Conservation (phyloP, 2,888 invertebrate genomes). For the Magallana nippona region DNA sequence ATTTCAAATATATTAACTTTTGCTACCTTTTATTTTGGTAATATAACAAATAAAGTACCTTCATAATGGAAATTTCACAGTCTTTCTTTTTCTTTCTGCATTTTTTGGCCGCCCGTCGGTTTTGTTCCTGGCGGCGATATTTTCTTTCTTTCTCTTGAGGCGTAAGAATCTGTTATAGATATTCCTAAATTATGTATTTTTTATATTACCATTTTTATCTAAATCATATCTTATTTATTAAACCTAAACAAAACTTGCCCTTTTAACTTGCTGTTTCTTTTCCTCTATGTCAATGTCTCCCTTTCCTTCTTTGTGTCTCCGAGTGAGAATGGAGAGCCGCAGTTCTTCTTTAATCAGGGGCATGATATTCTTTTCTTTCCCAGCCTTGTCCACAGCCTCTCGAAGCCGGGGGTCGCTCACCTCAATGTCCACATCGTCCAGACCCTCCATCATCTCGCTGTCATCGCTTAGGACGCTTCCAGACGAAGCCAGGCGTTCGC, state of each 20-base stretch:
- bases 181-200: background rate
- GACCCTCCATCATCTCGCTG: slow-evolving; percentile 17
- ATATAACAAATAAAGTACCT: slow-evolving; percentile 43
- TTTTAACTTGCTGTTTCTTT: slow-evolving; percentile 53
- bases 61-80: slow-evolving; percentile 48
- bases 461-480: slow-evolving; percentile 37
- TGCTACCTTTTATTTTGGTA: too few species aligned
- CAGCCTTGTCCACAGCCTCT: slow-evolving; percentile 45
- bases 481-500: slow-evolving; percentile 41
- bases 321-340: slow-evolving; percentile 55
- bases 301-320: slow-evolving; percentile 53
- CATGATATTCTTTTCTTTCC: slow-evolving; percentile 45
- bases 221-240: background rate
- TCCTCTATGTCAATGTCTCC: slow-evolving; percentile 56
- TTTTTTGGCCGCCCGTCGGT: slow-evolving; percentile 63
- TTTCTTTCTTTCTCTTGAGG: slow-evolving; percentile 55
- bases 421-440: slow-evolving; percentile 25
- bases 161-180: slow-evolving; percentile 49
- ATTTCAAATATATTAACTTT: background rate
- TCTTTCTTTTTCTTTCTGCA: slow-evolving; percentile 66
- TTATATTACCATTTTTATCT: background rate
- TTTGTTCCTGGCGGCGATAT: slow-evolving; percentile 63
- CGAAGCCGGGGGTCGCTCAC: slow-evolving; percentile 41
- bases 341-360: slow-evolving; percentile 64
- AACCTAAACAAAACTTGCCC: slow-evolving; percentile 42